These are phyloP conservation scores for Danio rerio DNA, from an alignment of 2,113 vertebrate genomes.

Conservation along the genomic window GRCz12tu NC_133187.1:29740001-29740500, in stretches of 20 bases:
- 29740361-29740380: constrained; percentile 22
- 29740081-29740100: constrained; percentile 46
- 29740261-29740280: constrained; percentile 49
- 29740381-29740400: background rate
- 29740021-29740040: background rate
- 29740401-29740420: background rate
- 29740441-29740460: constrained; percentile 7
- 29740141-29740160: constrained; percentile 52
- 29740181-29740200: constrained; percentile 55
- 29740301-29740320: constrained; percentile 32
- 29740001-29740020: background rate
- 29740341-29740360: constrained; percentile 5
- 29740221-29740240: constrained; percentile 52
- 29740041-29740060: constrained; percentile 16
- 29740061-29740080: constrained; percentile 29
- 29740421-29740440: background rate
- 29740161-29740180: constrained; percentile 51
- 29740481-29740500: background rate
- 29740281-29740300: constrained; percentile 45
- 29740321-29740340: constrained; percentile 2
- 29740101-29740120: constrained; percentile 35
- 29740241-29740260: constrained; percentile 52
- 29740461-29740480: background rate
- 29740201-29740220: constrained; percentile 51
- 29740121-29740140: constrained; percentile 44